A percentile compares a stretch with the other conserved stretches of the same genome.
These are phyloP conservation scores for Pseudomyrmex flavicornis DNA, from an alignment of 1,140 invertebrate species.

Conservation along the genomic window DNA sequence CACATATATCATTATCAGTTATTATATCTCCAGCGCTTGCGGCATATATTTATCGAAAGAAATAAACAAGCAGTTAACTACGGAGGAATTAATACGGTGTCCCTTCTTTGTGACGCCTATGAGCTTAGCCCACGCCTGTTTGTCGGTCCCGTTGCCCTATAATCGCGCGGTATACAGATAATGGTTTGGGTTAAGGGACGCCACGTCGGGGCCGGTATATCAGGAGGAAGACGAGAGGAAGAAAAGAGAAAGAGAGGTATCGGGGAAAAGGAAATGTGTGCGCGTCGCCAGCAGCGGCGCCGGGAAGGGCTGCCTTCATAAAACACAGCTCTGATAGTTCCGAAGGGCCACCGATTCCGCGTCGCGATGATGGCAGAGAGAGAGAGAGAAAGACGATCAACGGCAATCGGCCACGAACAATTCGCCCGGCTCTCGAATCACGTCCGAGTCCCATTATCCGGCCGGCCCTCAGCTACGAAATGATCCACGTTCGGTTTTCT, in stretches of 20 bases:
- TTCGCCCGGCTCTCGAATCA: conserved; percentile 66
- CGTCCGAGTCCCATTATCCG: conserved; percentile 52
- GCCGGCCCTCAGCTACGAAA: conserved; percentile 37
- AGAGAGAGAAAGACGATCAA: conserved; percentile 24
- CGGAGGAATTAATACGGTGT: background rate
- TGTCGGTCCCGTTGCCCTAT: conserved; percentile 78
- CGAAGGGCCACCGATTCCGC: conserved; percentile 36
- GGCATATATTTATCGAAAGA: background rate
- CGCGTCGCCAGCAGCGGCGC: conserved; percentile 63
- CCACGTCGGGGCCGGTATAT: conserved; percentile 38
- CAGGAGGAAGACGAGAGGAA: conserved; percentile 9
- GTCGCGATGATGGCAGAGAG: conserved; percentile 33
- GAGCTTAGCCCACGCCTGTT: conserved; percentile 73
- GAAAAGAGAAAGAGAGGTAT: conserved; percentile 44
- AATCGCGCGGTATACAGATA: conserved; percentile 75
- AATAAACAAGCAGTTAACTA: background rate
- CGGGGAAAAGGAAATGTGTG: conserved; percentile 51
- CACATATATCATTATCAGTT: too few species aligned
- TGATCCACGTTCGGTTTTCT: conserved; percentile 47
- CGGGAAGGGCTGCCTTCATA: conserved; percentile 46
- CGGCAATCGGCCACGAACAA: conserved; percentile 71
- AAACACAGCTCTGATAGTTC: conserved; percentile 52
- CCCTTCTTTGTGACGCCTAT: conserved; percentile 59
- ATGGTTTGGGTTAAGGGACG: conserved; percentile 75
- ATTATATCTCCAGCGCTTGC: background rate